Evolutionary conservation across 2,113 vertebrate species (phyloP), one percentile per base, ranked within the genome.

Genomic region (Psittacula cyanocephala): DNA sequence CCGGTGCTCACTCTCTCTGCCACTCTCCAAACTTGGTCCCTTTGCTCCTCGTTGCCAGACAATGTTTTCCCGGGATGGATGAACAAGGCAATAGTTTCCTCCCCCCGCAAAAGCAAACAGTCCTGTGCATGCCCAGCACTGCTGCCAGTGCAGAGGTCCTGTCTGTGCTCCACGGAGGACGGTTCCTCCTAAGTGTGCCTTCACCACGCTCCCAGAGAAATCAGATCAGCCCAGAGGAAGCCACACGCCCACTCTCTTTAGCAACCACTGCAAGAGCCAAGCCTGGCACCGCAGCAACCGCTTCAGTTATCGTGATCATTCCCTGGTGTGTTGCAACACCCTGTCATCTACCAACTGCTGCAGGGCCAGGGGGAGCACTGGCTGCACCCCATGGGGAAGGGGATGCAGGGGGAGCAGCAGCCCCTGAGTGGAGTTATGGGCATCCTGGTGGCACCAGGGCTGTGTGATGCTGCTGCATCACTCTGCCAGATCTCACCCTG

Each of bases 261-360:
- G 95, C 92, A 96, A 94, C 93, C 95, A 95, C 95, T 90, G 93
- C 95, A 96, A 88, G 96, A 92, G 92, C 91, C 91, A 95, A 91
- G 82, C 95, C 53, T 91, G 92, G 95, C 93, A 94, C 86, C 95
- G 91, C 96, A 94, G 96, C 94, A 97, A 97, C 94, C 86, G 86
- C 81, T 92, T 65, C 19, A 93, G 96, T 88, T 95, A 92, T 92
- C 90, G 52, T 91, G 92, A 95, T 90, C 90, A 90, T 90, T 96
- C 82, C 92, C 81, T 2, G 43, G 91, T 37, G 8, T 86, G 92
- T 86, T 94, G 91, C 83, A 88, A 93, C 86, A 95, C 83, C 88
- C 92, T 6, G 17, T 85, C 88, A 90, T 89, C 75, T 88, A 49
- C 88, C 70, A 5, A 53, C 78, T 67, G 88, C 89, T 72, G 86